Conservation (phyloP, 2,888 invertebrate genomes). For the Cremastinae sp. region DNA sequence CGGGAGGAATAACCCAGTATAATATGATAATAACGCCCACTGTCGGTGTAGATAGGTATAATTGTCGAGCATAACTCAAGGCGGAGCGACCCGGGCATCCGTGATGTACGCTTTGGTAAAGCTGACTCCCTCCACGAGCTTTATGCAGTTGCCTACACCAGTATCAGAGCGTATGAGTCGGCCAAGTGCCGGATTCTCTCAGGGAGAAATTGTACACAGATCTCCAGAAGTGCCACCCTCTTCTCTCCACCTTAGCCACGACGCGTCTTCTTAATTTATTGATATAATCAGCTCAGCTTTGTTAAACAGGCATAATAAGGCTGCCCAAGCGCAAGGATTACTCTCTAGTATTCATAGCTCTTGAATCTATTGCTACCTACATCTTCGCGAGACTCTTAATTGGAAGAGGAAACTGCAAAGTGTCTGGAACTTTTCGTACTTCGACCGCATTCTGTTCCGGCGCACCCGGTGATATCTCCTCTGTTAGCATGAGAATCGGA, state of each 20-base stretch:
- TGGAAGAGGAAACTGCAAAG: conserved; percentile 62
- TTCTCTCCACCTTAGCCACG: conserved; percentile 30
- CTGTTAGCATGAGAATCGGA: too few species aligned
- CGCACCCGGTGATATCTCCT: not conserved
- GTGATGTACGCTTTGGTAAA: conserved; percentile 77
- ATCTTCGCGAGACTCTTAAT: conserved; percentile 70
- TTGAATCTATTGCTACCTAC: conserved; percentile 41
- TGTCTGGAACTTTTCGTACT: not conserved
- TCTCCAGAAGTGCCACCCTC: conserved; percentile 49
- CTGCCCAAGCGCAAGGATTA: conserved; percentile 66
- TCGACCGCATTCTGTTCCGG: conserved; percentile 18
- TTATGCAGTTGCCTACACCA: conserved; percentile 43
- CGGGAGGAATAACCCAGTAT: conserved; percentile 63
- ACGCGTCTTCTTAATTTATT: conserved; percentile 75
- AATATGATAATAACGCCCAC: conserved; percentile 78
- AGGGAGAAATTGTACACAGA: conserved; percentile 49
- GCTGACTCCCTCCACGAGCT: conserved; percentile 62
- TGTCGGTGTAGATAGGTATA: conserved; percentile 74
- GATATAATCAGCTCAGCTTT: conserved; percentile 78
- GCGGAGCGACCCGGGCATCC: conserved; percentile 74
- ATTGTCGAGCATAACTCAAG: conserved; percentile 78
- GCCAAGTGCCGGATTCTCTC: conserved; percentile 50
- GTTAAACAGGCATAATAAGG: conserved; percentile 72
- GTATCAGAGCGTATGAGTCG: conserved; percentile 62
- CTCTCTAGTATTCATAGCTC: conserved; percentile 62